These are phyloP conservation scores for Pollenia labialis DNA, from an alignment of 2,888 invertebrate genomes.

Conservation along the genomic window DNA sequence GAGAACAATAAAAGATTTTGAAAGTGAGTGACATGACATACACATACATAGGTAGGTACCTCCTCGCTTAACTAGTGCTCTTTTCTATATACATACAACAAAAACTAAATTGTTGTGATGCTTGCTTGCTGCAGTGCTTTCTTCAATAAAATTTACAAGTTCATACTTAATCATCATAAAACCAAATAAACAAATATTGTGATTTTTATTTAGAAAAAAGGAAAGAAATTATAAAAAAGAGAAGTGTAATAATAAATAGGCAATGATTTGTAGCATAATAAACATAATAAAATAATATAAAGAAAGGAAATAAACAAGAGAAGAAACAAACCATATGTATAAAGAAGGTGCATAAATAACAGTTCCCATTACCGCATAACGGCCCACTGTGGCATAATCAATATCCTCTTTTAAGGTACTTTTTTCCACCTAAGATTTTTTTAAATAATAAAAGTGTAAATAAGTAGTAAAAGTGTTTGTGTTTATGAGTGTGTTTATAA, in stretches of 20 bases:
- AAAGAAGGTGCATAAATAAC: constrained; percentile 86
- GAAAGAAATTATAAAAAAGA: constrained; percentile 23
- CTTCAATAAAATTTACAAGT: background rate
- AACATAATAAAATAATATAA: constrained; percentile 25
- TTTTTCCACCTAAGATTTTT: constrained; percentile 72
- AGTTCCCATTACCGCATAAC: constrained; percentile 87
- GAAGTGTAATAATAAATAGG: constrained; percentile 35
- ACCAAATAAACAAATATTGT: constrained; percentile 22
- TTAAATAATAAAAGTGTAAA: constrained; percentile 74
- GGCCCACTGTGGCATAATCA: constrained; percentile 85
- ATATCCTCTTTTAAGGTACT: constrained; percentile 81
- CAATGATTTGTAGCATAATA: constrained; percentile 27
- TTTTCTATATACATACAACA: constrained; percentile 22
- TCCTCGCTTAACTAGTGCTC: constrained; percentile 35
- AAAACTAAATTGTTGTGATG: constrained; percentile 32
- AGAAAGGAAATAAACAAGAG: constrained; percentile 56
- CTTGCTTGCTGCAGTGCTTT: constrained; percentile 36
- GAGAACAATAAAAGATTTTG: background rate
- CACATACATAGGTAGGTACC: background rate
- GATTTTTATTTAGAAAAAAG: background rate
- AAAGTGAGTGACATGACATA: constrained; percentile 26
- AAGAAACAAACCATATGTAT: constrained; percentile 86
- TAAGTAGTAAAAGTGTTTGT: constrained; percentile 41
- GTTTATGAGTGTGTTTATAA: constrained; percentile 31
- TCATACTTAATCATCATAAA: constrained; percentile 26